Conservation (phyloP, 2,888 invertebrate species). For the Dasysyrphus tricinctus region DNA sequence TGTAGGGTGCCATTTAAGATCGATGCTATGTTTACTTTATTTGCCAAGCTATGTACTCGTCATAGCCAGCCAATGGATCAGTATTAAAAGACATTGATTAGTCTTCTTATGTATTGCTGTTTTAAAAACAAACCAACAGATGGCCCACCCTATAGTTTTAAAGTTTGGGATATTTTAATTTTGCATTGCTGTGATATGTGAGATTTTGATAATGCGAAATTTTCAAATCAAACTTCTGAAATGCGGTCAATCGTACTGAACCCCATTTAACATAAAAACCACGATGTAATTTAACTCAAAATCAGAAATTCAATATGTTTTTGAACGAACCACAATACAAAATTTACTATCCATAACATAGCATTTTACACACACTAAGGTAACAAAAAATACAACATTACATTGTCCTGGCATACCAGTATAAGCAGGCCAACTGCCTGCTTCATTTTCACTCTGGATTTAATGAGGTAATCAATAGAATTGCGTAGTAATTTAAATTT, state of each 20-base stretch:
- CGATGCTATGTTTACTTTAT: too few relatives aligned
- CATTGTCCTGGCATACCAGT: background rate
- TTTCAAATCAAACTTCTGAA: background rate
- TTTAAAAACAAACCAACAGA: too few relatives aligned
- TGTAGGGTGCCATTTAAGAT: too few relatives aligned
- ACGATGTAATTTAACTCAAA: background rate
- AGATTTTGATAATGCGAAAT: too few relatives aligned
- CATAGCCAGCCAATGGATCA: too few relatives aligned
- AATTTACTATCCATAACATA: background rate
- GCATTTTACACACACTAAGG: background rate
- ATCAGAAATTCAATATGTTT: background rate
- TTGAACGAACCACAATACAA: background rate
- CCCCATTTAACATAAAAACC: background rate
- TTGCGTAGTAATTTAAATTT: slow-evolving; percentile 28
- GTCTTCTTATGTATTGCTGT: too few relatives aligned
- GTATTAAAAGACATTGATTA: too few relatives aligned
- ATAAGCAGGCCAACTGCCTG: background rate
- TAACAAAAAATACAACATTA: background rate
- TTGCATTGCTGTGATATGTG: too few relatives aligned
- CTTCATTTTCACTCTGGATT: background rate
- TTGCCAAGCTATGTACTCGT: too few relatives aligned
- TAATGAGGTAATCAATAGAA: slow-evolving; percentile 16
- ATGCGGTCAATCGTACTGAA: background rate
- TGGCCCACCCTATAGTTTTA: too few relatives aligned
- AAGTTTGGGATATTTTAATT: too few relatives aligned